These are phyloP conservation scores for Ctenopoma multispine DNA, from an alignment of 2,797 vertebrate genomes.

Conservation along the genomic window DNA sequence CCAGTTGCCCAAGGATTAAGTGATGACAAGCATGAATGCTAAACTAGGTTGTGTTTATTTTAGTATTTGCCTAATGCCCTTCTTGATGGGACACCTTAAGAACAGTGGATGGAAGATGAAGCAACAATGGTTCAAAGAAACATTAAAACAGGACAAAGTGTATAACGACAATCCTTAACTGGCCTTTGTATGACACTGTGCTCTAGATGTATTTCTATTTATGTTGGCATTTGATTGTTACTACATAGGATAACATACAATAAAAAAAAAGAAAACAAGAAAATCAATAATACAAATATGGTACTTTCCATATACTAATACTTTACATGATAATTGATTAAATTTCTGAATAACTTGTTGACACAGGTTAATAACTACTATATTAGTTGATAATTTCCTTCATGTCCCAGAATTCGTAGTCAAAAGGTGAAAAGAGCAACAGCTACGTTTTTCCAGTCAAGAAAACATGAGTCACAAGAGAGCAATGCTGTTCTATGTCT, in stretches of 20 bases:
- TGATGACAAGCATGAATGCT: conserved; percentile 58
- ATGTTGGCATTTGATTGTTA: background rate
- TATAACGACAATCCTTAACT: conserved; percentile 2
- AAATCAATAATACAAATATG: too few species aligned
- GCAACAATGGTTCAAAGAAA: conserved; percentile 9
- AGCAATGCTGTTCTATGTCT: conserved; percentile 14
- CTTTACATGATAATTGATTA: background rate
- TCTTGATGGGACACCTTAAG: conserved; percentile 39
- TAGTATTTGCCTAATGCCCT: conserved; percentile 29
- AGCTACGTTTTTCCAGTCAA: conserved; percentile 5
- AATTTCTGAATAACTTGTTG: background rate
- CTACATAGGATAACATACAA: background rate
- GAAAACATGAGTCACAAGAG: conserved; percentile 5
- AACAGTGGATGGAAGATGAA: conserved; percentile 63
- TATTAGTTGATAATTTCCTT: background rate
- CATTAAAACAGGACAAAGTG: conserved; percentile 4
- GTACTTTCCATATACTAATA: too few species aligned
- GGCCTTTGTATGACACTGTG: conserved; percentile 22
- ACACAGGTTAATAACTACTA: background rate
- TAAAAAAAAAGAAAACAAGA: too few species aligned
- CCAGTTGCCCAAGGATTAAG: conserved; percentile 42
- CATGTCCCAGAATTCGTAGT: background rate
- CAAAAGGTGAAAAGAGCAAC: background rate
- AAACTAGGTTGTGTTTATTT: conserved; percentile 58
- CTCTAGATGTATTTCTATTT: background rate